Evolutionary conservation across 2,888 invertebrate genomes (phyloP).

Genomic region (Elysia crispata): DNA sequence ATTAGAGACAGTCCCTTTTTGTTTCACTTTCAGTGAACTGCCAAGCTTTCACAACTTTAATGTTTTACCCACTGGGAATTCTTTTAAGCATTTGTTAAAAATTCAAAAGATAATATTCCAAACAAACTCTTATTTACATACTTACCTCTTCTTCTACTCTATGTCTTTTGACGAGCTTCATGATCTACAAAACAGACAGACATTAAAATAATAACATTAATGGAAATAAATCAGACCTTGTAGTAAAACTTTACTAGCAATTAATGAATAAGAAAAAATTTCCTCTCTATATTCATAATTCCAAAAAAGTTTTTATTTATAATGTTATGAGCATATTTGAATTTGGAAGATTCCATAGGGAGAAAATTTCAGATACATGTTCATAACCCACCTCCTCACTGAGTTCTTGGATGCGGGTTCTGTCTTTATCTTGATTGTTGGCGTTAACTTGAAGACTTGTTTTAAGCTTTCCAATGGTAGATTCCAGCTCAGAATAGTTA

Average conservation of each 20-base stretch:
- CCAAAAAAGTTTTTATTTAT: background rate
- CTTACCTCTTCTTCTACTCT: conserved; percentile 69
- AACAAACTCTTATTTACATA: background rate
- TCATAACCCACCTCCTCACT: conserved; percentile 65
- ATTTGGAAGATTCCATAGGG: background rate
- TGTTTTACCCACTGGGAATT: too few species aligned
- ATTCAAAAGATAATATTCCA: background rate
- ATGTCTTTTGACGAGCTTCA: conserved; percentile 70
- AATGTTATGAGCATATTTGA: background rate
- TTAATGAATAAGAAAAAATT: conserved; percentile 1
- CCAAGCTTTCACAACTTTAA: too few species aligned
- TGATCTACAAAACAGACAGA: conserved; percentile 61
- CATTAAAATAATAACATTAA: too few species aligned
- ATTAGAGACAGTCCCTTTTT: too few species aligned
- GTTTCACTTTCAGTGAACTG: too few species aligned
- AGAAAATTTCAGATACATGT: background rate
- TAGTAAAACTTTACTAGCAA: background rate
- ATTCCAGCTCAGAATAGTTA: conserved; percentile 69
- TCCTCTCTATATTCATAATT: background rate
- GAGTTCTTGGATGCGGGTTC: conserved; percentile 65
- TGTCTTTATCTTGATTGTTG: conserved; percentile 65
- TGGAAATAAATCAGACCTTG: too few species aligned
- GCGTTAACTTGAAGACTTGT: conserved; percentile 66
- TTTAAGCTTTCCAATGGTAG: conserved; percentile 62
- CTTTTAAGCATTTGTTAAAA: background rate